A percentile compares a stretch with the other conserved stretches of the same genome.
Conservation (phyloP, 2,797 vertebrate species). For the Acestrorhynchus altus region DNA sequence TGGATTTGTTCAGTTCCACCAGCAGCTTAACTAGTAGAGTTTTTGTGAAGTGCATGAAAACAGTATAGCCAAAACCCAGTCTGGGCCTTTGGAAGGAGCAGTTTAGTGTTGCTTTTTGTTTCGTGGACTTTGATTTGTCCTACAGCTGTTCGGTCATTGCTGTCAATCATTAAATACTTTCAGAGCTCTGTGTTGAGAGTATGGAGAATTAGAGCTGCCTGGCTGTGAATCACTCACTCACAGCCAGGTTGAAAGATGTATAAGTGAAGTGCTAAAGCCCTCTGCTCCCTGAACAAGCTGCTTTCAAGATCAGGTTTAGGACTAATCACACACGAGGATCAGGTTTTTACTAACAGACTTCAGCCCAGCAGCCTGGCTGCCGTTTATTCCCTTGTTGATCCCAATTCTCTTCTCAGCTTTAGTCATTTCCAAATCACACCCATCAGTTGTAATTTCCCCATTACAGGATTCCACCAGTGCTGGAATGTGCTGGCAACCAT, state of each 20-base stretch:
- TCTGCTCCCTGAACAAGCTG: background rate
- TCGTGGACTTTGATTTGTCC: constrained; percentile 16
- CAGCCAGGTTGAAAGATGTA: background rate
- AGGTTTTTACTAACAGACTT: constrained; percentile 3
- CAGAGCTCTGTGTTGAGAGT: constrained; percentile 14
- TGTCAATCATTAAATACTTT: constrained; percentile 29
- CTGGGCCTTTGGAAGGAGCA: background rate
- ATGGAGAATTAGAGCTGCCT: too few relatives aligned
- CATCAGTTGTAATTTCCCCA: too few relatives aligned
- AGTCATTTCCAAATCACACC: too few relatives aligned
- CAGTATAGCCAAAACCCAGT: background rate
- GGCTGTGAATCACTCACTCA: background rate
- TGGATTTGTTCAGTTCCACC: too few relatives aligned
- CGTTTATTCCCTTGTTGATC: too few relatives aligned
- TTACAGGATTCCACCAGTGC: too few relatives aligned
- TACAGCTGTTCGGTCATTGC: background rate
- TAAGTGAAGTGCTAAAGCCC: background rate
- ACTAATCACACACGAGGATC: background rate
- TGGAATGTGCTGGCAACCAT: too few relatives aligned
- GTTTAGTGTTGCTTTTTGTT: background rate
- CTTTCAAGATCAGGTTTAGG: background rate
- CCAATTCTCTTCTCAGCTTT: too few relatives aligned
- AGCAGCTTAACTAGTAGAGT: too few relatives aligned
- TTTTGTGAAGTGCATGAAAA: too few relatives aligned
- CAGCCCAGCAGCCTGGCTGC: background rate